Base-by-base conservation (phyloP, 2,797 vertebrate species). In the Danio albolineatus region DNA sequence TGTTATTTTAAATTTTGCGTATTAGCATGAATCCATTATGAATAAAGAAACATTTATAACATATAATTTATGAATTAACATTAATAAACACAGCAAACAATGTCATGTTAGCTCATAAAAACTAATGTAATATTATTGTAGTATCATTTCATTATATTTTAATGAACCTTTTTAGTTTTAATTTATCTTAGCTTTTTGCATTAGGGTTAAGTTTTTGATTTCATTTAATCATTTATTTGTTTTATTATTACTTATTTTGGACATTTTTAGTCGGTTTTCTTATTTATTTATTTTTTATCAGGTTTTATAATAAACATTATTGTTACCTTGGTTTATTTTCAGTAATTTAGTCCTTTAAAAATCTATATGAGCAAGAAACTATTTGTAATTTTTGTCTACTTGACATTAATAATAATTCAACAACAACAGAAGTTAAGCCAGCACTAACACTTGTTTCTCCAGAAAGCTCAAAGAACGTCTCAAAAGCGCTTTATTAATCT, bases 401-500 rank as follows among this genome's bases (percentile, higher is more conserved):
- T 1, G 28, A 28, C n/a, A n/a, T 54, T 53, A 17, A 14, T 39
- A 39, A 12, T 53, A 70, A 54, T 54, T 70, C 36, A 53, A 1
- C 6, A 53, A 53, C 16, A 38, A n/a, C 46, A n/a, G 6, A 16
- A 9, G 1, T 14, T 17, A 43, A 65, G 19, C 39, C 39, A 43
- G 17, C 48, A 39, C 51, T 70, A 54, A 71, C 17, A 13, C 62
- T 57, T 57, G 7, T 10, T 67, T 21, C 17, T 67, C 38, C 21
- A 17, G 13, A 51, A 4, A 36, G 10, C n/a, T n/a, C n/a, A n/a
- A n/a, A 60, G 10, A 19, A 43, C 19, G 49, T 17, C 17, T 46
- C 7, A 14, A 57, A 57, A 66, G 10, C 51, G 48, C 67, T 78
- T n/a, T 72, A 41, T 76, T 73, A 48, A 51, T 53, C 38, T 80